Percentiles rank a stretch among this genome's conserved stretches.
Evolutionary conservation across 35 echinoderm and acorn worm species (phyloP).

Genomic region (Lytechinus pictus): DNA sequence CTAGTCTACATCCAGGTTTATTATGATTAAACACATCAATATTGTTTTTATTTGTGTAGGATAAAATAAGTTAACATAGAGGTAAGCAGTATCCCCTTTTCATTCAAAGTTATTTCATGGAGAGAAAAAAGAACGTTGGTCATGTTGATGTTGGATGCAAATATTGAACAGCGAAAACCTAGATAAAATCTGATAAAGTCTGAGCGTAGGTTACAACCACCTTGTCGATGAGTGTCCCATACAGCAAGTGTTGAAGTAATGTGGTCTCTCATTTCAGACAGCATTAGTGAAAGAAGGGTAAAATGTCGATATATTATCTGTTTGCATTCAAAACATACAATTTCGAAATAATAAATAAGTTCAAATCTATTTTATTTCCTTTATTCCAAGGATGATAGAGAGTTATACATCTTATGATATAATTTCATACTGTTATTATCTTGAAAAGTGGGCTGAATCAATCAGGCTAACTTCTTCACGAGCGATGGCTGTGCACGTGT

Average conservation of each 20-base stretch:
- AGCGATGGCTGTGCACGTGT: slow-evolving; percentile 12
- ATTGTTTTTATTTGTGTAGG: too few relatives aligned
- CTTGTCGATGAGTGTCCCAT: background rate
- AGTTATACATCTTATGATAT: too few relatives aligned
- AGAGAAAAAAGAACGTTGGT: background rate
- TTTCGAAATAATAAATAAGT: too few relatives aligned
- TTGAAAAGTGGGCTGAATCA: background rate
- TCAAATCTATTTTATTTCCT: too few relatives aligned
- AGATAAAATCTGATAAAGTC: background rate
- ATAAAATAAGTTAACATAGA: too few relatives aligned
- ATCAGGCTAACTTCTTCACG: background rate
- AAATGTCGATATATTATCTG: too few relatives aligned
- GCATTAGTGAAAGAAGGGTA: background rate
- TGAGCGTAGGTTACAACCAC: background rate
- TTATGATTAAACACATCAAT: background rate
- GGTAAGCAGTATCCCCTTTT: background rate
- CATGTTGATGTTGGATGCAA: background rate
- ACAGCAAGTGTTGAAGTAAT: background rate
- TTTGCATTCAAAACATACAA: too few relatives aligned
- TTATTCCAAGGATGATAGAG: too few relatives aligned
- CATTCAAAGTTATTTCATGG: background rate
- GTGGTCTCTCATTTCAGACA: background rate
- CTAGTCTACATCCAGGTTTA: background rate
- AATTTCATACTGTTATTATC: background rate
- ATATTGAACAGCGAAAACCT: too few relatives aligned